phyloP scores from a whole-genome alignment of 2,797 vertebrate genomes.

The Stomatorhinus walkeri region DNA sequence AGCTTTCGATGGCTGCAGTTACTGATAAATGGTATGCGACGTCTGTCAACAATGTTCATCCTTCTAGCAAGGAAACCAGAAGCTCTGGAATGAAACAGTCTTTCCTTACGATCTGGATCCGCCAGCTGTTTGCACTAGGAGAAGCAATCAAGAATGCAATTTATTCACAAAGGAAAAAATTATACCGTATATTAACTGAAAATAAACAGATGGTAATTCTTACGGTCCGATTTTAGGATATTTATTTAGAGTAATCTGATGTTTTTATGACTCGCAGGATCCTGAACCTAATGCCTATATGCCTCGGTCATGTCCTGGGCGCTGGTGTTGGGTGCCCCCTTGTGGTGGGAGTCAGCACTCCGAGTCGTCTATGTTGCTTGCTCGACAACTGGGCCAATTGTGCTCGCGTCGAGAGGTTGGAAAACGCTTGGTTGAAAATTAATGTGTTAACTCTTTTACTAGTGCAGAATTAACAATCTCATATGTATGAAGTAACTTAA shows the following conservation, averaged over 20 bases:
- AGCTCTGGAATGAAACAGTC: constrained; percentile 34
- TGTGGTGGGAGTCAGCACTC: neutral
- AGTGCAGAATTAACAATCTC: neutral
- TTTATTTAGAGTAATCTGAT: neutral
- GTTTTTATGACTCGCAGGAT: neutral
- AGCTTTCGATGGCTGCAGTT: neutral
- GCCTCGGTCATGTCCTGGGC: neutral
- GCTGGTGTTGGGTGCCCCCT: neutral
- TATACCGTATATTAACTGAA: neutral
- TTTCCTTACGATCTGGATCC: constrained; percentile 1
- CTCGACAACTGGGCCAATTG: neutral
- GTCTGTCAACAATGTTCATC: constrained; percentile 35
- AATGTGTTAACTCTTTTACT: neutral
- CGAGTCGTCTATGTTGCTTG: neutral
- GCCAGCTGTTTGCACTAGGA: neutral
- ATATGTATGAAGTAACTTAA: neutral
- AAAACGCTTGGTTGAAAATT: neutral
- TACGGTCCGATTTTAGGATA: neutral
- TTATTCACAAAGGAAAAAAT: neutral
- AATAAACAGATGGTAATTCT: neutral
- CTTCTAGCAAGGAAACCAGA: constrained; percentile 38
- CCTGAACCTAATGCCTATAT: neutral
- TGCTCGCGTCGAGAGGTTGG: neutral
- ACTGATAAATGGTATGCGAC: constrained; percentile 35
- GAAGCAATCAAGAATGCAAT: neutral